Evolutionary conservation across 2,797 vertebrate genomes (phyloP).

Genomic region (Benthosema pterotum): DNA sequence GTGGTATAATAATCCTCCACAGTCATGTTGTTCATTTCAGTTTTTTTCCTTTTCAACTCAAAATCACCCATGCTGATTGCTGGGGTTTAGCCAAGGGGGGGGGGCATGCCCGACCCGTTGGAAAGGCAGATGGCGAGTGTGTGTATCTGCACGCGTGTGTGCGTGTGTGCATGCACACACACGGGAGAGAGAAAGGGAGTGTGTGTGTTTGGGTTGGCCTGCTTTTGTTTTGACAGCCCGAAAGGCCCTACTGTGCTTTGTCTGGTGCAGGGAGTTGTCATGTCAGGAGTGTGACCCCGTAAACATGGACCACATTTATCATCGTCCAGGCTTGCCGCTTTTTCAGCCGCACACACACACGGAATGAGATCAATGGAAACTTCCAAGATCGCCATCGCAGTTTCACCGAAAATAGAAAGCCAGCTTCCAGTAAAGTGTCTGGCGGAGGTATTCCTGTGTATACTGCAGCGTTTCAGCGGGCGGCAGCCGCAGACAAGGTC

Average conservation of each 20-base stretch:
- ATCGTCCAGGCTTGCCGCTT: conserved; percentile 11
- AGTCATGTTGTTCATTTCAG: no score
- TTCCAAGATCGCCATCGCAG: neutral
- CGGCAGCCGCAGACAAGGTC: neutral
- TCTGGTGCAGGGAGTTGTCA: conserved; percentile 65
- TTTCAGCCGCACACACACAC: neutral
- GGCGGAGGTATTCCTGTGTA: no score
- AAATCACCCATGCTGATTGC: conserved; percentile 39
- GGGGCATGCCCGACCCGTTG: conserved; percentile 26
- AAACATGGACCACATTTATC: conserved; percentile 50
- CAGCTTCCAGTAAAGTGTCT: no score
- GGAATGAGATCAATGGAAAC: neutral
- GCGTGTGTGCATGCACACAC: conserved; percentile 32
- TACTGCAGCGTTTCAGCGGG: no score
- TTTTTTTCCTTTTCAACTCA: conserved; percentile 21
- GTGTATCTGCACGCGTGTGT: conserved; percentile 6
- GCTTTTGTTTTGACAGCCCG: conserved; percentile 69
- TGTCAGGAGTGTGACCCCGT: conserved; percentile 54
- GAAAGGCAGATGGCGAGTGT: conserved; percentile 25
- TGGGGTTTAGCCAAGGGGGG: conserved; percentile 47
- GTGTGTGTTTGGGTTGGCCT: conserved; percentile 64
- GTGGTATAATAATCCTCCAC: no score
- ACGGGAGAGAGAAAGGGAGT: no score
- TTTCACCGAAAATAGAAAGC: neutral
- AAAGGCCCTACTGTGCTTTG: conserved; percentile 68